Evolutionary conservation across 2,888 invertebrate genomes (phyloP), one percentile per base, ranked within the genome.

Genomic region (Fragum sueziense): DNA sequence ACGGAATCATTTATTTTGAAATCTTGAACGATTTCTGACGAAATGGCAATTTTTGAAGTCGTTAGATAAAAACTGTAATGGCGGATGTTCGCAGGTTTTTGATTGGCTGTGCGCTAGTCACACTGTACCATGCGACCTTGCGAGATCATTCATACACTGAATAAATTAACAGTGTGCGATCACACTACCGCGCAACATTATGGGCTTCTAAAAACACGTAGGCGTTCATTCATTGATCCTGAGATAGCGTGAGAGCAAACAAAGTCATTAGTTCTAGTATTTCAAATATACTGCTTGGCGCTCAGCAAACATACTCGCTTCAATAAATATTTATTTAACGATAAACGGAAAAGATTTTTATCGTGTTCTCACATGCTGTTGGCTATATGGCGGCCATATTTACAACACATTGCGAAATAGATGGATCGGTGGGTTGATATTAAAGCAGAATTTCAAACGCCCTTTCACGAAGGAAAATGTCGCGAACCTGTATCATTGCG

Each of bases 171-270:
- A 11, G 34, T 70, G 59, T 70, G 70, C 59, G 33, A 27, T 20
- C 27, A 47, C 62, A 27, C 68, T 51, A 69, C 52, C 52, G 68
- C 68, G 68, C 68, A 69, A 29, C 47, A n/a, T 33, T 11, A 62
- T 62, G n/a, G 57, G 57, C 11, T 57, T 57, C 41, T 20, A 47
- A 69, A 68, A 25, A 41, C 22, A 73, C 79, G 82, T 82, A 76
- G 79, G 82, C 82, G 82, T 81, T n/a, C 81, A 76, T 82, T 82
- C 51, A 73, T 62, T 73, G 73, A 73, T 73, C 65, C 11, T n/a
- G 62, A 17, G 62, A 62, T 62, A 62, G 33, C 22, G 62, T 6
- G 25, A 51, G n/a, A 62, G 65, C 65, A 47, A 65, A 73, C 73
- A 41, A n/a, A 29, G 22, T 59, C 47, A 47, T 71, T 71, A 71